phyloP scores from a whole-genome alignment of 2,888 invertebrate species.

The Idaea biselata region DNA sequence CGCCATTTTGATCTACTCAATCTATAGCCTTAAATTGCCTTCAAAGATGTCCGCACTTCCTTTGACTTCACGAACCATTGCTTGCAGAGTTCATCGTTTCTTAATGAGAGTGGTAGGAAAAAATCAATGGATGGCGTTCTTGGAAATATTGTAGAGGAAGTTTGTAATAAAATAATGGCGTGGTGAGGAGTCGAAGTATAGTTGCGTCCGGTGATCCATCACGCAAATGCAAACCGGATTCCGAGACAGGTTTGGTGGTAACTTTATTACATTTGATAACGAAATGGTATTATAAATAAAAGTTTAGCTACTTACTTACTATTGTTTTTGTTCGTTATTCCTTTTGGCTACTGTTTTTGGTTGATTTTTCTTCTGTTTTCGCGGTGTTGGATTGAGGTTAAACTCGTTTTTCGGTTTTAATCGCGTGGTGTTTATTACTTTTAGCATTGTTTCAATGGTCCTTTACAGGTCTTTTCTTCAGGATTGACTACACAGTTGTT shows the following conservation, averaged over 20 bases:
- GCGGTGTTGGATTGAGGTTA: no score
- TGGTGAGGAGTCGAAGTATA: constrained; percentile 51
- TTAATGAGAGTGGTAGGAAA: constrained; percentile 10
- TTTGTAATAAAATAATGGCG: constrained; percentile 27
- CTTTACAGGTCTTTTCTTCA: no score
- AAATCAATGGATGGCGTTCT: constrained; percentile 35
- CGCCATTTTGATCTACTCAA: constrained; percentile 72
- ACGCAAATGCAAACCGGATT: constrained; percentile 75
- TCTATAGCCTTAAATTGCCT: constrained; percentile 41
- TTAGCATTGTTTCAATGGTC: no score
- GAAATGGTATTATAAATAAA: constrained; percentile 28
- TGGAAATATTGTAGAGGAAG: constrained; percentile 24
- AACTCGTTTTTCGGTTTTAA: no score
- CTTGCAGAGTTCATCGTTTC: neutral
- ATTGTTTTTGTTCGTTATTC: constrained; percentile 8
- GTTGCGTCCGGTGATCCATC: constrained; percentile 71
- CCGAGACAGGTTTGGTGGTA: constrained; percentile 54
- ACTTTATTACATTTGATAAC: constrained; percentile 51
- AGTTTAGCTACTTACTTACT: constrained; percentile 22
- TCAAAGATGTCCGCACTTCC: neutral
- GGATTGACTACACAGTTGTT: no score
- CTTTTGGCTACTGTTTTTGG: constrained; percentile 2
- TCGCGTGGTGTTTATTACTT: no score
- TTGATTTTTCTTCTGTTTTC: neutral
- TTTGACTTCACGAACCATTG: constrained; percentile 1